A percentile compares a stretch with the other conserved stretches of the same genome.
Evolutionary conservation across 1,140 invertebrate genomes (phyloP).

Genomic region (Chrysomallon squamiferum): DNA sequence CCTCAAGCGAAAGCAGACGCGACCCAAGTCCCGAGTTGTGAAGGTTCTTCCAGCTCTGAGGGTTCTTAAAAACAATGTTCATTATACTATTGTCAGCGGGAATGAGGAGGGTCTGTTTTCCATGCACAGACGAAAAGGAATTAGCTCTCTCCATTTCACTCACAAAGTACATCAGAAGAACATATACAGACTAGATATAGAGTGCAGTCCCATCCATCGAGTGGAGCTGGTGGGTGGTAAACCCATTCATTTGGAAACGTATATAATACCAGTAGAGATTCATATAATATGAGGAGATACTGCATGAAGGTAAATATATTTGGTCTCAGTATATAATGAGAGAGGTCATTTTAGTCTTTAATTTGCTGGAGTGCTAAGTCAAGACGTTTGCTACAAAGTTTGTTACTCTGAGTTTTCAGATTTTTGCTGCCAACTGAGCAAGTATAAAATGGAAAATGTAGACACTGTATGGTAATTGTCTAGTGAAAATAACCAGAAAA

Average conservation of each 20-base stretch:
- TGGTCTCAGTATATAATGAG: too few relatives aligned
- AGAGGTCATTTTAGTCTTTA: too few relatives aligned
- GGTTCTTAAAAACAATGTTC: slow-evolving; percentile 67
- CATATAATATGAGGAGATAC: slow-evolving; percentile 30
- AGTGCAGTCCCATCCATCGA: slow-evolving; percentile 34
- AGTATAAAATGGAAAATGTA: too few relatives aligned
- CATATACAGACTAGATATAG: slow-evolving; percentile 41
- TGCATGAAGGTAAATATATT: not conserved
- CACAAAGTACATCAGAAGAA: slow-evolving; percentile 30
- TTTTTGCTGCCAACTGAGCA: too few relatives aligned
- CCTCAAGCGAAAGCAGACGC: slow-evolving; percentile 39
- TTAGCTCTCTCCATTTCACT: slow-evolving; percentile 59
- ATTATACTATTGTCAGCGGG: slow-evolving; percentile 72
- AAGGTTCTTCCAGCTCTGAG: slow-evolving; percentile 47
- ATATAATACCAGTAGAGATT: slow-evolving; percentile 37
- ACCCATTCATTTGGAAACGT: slow-evolving; percentile 37
- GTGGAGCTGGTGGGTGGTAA: slow-evolving; percentile 34
- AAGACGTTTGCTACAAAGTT: too few relatives aligned
- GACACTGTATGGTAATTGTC: too few relatives aligned
- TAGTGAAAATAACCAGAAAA: too few relatives aligned
- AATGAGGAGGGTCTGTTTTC: slow-evolving; percentile 74
- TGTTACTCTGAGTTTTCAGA: too few relatives aligned
- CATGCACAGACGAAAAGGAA: slow-evolving; percentile 70
- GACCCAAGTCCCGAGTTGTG: slow-evolving; percentile 42
- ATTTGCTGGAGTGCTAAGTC: too few relatives aligned